These are phyloP conservation scores for Nesoenas mayeri DNA, from an alignment of 2,113 vertebrate genomes.

Conservation along the genomic window DNA sequence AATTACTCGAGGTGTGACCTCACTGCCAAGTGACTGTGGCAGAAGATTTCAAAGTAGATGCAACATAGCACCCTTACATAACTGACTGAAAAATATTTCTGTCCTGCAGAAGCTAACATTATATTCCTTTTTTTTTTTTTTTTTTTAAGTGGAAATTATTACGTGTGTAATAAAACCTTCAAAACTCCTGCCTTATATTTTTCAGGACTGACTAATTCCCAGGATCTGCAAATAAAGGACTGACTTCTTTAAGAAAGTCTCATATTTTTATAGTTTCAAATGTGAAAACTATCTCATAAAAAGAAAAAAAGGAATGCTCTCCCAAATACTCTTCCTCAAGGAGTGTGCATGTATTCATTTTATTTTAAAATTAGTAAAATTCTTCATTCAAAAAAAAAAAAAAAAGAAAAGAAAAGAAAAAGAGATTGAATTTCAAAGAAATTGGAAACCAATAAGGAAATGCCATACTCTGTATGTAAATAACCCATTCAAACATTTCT, in stretches of 20 bases:
- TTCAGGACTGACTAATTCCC: neutral
- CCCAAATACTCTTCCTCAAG: neutral
- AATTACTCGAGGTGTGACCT: too few relatives aligned
- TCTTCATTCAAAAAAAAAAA: neutral
- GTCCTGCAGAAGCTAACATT: neutral
- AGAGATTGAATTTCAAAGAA: neutral
- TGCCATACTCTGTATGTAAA: neutral
- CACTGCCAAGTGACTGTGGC: neutral
- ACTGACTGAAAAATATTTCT: neutral
- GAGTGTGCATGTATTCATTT: neutral
- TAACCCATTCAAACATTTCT: neutral
- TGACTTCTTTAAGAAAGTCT: neutral
- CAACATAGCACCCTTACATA: neutral
- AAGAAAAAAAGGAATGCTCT: neutral
- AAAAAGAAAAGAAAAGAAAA: neutral
- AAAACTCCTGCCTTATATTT: neutral
- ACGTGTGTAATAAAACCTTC: neutral
- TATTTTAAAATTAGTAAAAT: neutral
- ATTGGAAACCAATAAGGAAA: neutral
- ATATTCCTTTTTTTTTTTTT: neutral
- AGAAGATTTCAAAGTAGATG: neutral
- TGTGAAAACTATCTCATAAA: neutral
- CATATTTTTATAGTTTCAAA: neutral
- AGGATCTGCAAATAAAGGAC: neutral
- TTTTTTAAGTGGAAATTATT: neutral